Evolutionary conservation across 2,113 vertebrate genomes (phyloP).

Genomic region (Sylvietta virens): DNA sequence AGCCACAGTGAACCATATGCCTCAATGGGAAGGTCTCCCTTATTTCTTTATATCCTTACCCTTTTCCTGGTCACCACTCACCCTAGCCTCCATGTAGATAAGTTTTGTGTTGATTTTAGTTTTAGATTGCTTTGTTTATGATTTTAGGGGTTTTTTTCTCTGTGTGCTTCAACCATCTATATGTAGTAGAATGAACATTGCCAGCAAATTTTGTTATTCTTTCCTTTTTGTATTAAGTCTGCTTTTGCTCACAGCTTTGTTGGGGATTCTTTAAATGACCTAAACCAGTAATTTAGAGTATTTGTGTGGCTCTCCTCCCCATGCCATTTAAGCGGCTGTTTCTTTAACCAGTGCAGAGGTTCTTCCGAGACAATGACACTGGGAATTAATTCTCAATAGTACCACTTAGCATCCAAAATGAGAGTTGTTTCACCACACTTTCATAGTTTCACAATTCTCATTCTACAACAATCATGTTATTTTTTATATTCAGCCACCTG

Average conservation of each 20-base stretch:
- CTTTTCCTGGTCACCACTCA: not conserved
- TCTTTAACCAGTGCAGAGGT: not conserved
- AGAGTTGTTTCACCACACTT: not conserved
- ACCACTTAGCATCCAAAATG: not conserved
- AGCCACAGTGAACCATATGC: not conserved
- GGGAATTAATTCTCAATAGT: not conserved
- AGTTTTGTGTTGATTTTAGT: not conserved
- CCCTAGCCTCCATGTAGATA: not conserved
- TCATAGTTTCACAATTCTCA: not conserved
- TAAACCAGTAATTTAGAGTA: not conserved
- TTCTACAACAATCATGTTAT: not conserved
- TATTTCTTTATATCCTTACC: not conserved
- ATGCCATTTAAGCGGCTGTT: not conserved
- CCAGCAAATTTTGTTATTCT: not conserved
- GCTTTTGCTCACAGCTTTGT: not conserved
- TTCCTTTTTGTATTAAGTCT: not conserved
- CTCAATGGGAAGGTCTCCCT: rapidly evolving
- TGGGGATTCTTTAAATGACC: not conserved
- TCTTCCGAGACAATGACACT: not conserved
- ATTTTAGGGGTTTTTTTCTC: not conserved
- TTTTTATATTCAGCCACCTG: not conserved
- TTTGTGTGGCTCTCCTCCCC: not conserved
- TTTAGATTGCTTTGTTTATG: not conserved
- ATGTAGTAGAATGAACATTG: not conserved
- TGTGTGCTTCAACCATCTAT: not conserved